Evolutionary conservation across 2,888 invertebrate genomes (phyloP), one percentile per base, ranked within the genome.

Genomic region (Tiliacea citrago): DNA sequence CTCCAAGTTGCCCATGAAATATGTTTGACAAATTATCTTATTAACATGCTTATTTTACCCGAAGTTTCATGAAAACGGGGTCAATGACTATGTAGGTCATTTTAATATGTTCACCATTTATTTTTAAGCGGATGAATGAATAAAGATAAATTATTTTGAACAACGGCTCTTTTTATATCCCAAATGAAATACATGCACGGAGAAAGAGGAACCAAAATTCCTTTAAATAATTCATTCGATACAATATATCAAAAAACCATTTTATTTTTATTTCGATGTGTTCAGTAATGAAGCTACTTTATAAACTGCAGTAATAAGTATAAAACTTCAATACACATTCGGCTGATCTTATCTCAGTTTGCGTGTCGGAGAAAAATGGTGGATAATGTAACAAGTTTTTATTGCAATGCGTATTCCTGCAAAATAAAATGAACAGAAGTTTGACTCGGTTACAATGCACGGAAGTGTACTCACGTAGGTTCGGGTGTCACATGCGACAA

Each of bases 341-440:
- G 55, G 66, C 39, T 47, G 78, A 73, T 85, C 39, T 81, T 73
- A 83, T 86, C 83, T 70, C 45, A 55, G 21, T 16, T 58, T 66
- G 80, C 77, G 70, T 76, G 83, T 72, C 35, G 55, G 29, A 80
- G 75, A 74, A 77, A 80, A 83, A 77, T 82, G 24, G 63, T n/a
- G 72, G 42, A 63, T 70, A 81, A 72, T 63, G 57, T 85, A 70
- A 63, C 82, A 68, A 66, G 67, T 81, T 83, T 81, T 86, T 78
- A 69, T 72, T 75, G 29, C 55, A 72, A n/a, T 76, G 51, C 66
- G 49, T 84, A 60, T 75, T 60, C 24, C 51, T 68, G 57, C 4
- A 69, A 73, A 55, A 57, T 24, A 61, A 67, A 70, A 42, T 47
- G 5, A 29, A 61, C 80, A 82, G 68, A 82, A 85, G 69, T 57